Conservation (phyloP, 2,113 vertebrate species). For the Bubo scandiacus region DNA sequence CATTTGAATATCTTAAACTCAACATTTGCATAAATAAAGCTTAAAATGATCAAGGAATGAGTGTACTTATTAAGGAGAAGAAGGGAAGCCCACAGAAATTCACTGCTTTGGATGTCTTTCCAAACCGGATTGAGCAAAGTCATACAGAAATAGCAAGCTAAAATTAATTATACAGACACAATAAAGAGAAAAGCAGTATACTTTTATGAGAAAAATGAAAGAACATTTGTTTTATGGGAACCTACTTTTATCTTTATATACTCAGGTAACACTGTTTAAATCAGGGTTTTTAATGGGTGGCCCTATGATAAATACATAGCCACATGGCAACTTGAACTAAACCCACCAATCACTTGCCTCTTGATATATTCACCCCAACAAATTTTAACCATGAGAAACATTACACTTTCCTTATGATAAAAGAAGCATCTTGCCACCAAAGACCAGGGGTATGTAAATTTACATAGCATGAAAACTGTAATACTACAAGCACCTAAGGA, state of each 20-base stretch:
- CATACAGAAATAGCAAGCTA: background rate
- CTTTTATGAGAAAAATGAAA: background rate
- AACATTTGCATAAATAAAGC: background rate
- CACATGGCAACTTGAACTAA: background rate
- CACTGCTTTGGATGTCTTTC: background rate
- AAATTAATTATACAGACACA: background rate
- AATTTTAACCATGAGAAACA: background rate
- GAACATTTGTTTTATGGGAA: background rate
- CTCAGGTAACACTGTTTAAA: background rate
- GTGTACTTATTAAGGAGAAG: background rate
- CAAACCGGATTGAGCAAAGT: background rate
- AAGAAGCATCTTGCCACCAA: background rate
- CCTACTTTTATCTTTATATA: background rate
- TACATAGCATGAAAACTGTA: background rate
- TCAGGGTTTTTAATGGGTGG: background rate
- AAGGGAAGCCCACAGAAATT: background rate
- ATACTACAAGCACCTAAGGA: background rate
- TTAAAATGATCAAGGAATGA: background rate
- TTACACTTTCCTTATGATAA: background rate
- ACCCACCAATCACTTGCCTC: background rate
- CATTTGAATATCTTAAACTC: background rate
- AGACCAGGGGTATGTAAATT: background rate
- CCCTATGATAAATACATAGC: background rate
- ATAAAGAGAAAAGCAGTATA: background rate
- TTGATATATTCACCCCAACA: background rate